A percentile compares a stretch with the other conserved stretches of the same genome.
Evolutionary conservation across 2,888 invertebrate genomes (phyloP).

Genomic region (Pachydiplax longipennis): DNA sequence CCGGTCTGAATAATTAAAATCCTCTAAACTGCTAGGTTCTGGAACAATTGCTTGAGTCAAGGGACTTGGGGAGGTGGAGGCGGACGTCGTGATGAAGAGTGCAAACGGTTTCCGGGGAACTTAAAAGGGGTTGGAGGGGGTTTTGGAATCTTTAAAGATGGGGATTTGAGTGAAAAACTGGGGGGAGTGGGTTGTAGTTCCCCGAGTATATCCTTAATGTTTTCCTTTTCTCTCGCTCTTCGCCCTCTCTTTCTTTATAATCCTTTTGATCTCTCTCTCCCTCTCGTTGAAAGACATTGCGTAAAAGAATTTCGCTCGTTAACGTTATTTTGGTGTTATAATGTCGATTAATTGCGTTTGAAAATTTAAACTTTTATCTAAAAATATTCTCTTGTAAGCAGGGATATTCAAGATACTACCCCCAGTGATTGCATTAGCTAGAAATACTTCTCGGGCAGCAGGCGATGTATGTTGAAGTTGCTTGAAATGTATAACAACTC

Average conservation of each 20-base stretch:
- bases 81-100: too few relatives aligned
- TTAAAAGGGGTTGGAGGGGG: neutral
- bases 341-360: too few relatives aligned
- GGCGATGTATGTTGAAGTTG: too few relatives aligned
- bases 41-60: neutral
- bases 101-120: neutral
- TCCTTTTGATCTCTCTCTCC: neutral
- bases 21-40: neutral
- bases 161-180: neutral
- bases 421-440: too few relatives aligned
- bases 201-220: neutral
- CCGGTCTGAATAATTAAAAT: slow-evolving; percentile 27
- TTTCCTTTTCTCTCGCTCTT: neutral
- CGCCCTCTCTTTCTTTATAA: neutral
- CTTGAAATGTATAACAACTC: too few relatives aligned
- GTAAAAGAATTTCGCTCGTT: too few relatives aligned
- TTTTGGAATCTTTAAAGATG: neutral
- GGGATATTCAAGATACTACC: too few relatives aligned
- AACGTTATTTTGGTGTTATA: too few relatives aligned
- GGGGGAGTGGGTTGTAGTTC: neutral
- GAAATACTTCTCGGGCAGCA: too few relatives aligned
- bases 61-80: neutral
- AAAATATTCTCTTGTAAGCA: too few relatives aligned
- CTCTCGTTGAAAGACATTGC: neutral
- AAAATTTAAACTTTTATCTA: too few relatives aligned